A percentile compares a stretch with the other conserved stretches of the same genome.
These are phyloP conservation scores for Oncorhynchus nerka DNA, from an alignment of 2,113 vertebrate genomes.

Conservation along the genomic window DNA sequence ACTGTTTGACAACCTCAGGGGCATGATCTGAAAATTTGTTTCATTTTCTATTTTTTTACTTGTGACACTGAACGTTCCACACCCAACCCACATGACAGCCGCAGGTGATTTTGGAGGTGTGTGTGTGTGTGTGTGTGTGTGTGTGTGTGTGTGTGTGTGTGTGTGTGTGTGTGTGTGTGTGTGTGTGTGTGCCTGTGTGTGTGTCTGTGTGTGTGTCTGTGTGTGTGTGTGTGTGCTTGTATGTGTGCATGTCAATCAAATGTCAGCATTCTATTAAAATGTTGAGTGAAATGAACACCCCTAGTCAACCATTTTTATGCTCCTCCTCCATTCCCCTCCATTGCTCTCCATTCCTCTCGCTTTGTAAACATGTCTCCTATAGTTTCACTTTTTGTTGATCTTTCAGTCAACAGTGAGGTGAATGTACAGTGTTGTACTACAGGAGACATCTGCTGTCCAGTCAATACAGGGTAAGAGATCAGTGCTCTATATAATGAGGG, in stretches of 20 bases:
- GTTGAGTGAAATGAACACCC: no score
- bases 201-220: background rate
- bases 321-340: background rate
- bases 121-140: background rate
- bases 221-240: background rate
- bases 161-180: background rate
- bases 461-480: conserved; percentile 35
- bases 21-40: no score
- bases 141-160: background rate
- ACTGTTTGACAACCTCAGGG: no score
- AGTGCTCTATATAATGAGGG: conserved; percentile 1
- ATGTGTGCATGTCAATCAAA: background rate
- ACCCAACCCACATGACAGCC: no score
- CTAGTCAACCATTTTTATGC: background rate
- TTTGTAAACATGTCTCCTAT: conserved; percentile 32
- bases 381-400: conserved; percentile 43
- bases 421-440: conserved; percentile 41
- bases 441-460: conserved; percentile 41
- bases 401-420: conserved; percentile 31
- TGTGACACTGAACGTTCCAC: no score
- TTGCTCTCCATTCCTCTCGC: background rate
- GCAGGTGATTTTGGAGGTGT: background rate
- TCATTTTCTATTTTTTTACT: no score
- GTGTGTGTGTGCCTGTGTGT: no score
- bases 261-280: background rate